These are phyloP conservation scores for Hylomyscus alleni DNA, from an alignment of 2,797 vertebrate species.

Conservation along the genomic window DNA sequence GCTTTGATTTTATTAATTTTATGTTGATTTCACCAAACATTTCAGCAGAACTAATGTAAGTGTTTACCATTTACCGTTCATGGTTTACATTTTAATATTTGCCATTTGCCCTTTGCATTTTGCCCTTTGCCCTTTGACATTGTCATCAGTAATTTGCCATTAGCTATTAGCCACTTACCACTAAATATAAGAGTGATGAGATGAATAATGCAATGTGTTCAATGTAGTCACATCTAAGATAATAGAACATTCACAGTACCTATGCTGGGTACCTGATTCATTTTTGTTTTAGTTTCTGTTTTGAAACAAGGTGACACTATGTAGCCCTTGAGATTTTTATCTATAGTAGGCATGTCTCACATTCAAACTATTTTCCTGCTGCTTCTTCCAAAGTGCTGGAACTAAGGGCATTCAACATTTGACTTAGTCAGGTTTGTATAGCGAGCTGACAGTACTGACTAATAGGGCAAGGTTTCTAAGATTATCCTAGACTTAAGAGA, in stretches of 20 bases:
- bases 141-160: not conserved
- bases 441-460: not conserved
- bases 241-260: not conserved
- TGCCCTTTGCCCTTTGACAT: not conserved
- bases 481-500: not conserved
- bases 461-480: not conserved
- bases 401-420: not conserved
- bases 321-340: not conserved
- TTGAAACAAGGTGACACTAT: too few species aligned
- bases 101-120: too few species aligned
- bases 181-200: not conserved
- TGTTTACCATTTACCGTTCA: not conserved
- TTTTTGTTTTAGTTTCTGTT: not conserved
- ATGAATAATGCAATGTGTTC: not conserved
- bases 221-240: too few species aligned
- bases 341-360: not conserved
- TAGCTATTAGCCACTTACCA: not conserved
- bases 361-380: not conserved
- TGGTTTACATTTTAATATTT: not conserved
- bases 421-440: not conserved
- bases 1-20: not conserved
- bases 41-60: not conserved
- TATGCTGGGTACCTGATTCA: too few species aligned
- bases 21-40: not conserved
- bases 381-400: not conserved